Evolutionary conservation across 2,113 vertebrate species (phyloP), one percentile per base, ranked within the genome.

Genomic region (Odontophorus gujanensis): DNA sequence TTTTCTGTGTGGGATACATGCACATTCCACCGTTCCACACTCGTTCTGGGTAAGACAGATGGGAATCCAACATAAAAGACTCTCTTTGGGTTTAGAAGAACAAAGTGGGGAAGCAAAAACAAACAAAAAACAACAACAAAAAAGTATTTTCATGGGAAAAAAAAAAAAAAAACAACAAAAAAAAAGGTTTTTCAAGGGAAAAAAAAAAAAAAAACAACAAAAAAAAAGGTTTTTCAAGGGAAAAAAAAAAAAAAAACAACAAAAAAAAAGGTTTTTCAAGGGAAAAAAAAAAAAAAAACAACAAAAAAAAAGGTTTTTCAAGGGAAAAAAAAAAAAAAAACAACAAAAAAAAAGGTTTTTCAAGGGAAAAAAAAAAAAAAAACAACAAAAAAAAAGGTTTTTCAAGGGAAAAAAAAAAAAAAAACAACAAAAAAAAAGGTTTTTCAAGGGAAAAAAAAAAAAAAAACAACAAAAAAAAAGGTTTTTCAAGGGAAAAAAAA

Each of bases 21-120:
- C 34, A 78, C 93, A 95, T 96, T 96, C 94, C 90, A 89, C 22
- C 93, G 95, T 95, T 96, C 94, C 90, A 89, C 22, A 7, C 74
- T 92, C 89, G 87, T 89, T 93, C 93, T 82, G 38, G 79, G 84
- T 93, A 93, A 90, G 89, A 92, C 50, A 59, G 79, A 95, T 86
- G 75, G 89, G 84, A 94, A 95, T 90, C 83, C 66, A 59, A 71
- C 86, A 72, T 93, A 90, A 93, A 92, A 96, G 62, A 85, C 95
- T 32, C 68, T 91, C 69, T 94, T 96, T 93, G 71, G 78, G 50
- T 95, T 96, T 89, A 95, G 86, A 90, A 83, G 74, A 94, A 47
- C 53, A 72, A 97, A 90, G 61, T 40, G 43, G 57, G 58, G 79
- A 81, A 74, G 6, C 10, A 74, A 83, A 85, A 91, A 90, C 40